Evolutionary conservation across 2,113 vertebrate genomes (phyloP), one percentile per base, ranked within the genome.

Genomic region (Zosterops pallidus): DNA sequence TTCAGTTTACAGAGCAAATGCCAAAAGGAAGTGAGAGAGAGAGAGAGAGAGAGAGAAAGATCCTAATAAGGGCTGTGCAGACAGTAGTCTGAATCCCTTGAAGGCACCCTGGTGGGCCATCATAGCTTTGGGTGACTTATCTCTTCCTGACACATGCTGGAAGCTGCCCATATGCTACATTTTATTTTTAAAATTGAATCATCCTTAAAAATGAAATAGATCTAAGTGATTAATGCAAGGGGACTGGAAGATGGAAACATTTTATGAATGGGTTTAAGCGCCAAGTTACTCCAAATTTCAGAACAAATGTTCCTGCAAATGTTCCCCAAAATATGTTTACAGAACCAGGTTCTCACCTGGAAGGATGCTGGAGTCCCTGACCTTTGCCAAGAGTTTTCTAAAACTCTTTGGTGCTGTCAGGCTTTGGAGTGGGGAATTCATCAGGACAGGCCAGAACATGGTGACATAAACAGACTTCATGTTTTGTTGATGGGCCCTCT

Each of bases 71-170:
- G 94, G 29, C 76, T 60, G 47, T 19, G 35, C 37, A 84, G 95
- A 86, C 76, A 90, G 70, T 37, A 80, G 90, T 65, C 65, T 71
- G 69, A 78, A 76, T 92, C 80, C 52, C 64, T 44, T 92, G 89
- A 97, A 92, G 76, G 88, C 62, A 97, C 94, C 93, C 93, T 96
- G 41, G 95, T 95, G 93, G 90, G 87, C 41, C 80, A 92, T 94
- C 93, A 94, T 13, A 79, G 44, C 23, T 92, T 93, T 86, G 57
- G 80, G 93, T 92, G 88, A 92, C 94, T 97, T 96, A 96, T 96
- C 95, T 97, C 90, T 96, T 96, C 94, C 95, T 97, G 92, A 93
- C 96, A 95, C 62, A 89, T 78, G 90, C 88, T 95, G 68, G 68
- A 97, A 93, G 85, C 60, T 62, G 37, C 16, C 79, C 37, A 79